A percentile compares a stretch with the other conserved stretches of the same genome.
These are phyloP conservation scores for Tiliqua scincoides DNA, from an alignment of 2,113 vertebrate species.

Conservation along the genomic window DNA sequence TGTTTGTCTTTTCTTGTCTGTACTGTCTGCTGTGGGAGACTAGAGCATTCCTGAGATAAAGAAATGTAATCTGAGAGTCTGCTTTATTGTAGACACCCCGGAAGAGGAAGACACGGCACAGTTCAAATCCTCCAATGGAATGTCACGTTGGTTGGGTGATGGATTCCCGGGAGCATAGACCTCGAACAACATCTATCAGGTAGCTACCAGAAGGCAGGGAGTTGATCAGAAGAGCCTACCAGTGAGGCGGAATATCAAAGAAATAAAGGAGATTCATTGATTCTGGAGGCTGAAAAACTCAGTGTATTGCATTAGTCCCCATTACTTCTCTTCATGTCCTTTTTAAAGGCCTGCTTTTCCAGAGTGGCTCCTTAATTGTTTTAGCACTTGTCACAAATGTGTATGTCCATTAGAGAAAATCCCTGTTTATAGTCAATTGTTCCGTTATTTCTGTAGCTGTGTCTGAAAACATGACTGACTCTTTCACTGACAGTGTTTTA, in stretches of 20 bases:
- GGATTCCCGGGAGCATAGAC: slow-evolving; percentile 96
- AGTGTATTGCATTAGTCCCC: not conserved
- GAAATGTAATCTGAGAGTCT: accelerated
- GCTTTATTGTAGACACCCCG: slow-evolving; percentile 86
- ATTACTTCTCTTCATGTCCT: not conserved
- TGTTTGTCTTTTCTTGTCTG: not conserved
- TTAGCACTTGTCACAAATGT: not conserved
- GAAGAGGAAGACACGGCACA: slow-evolving; percentile 98
- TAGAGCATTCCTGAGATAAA: too few relatives aligned
- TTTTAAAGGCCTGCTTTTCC: too few relatives aligned
- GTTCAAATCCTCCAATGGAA: slow-evolving; percentile 97
- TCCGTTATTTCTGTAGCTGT: not conserved
- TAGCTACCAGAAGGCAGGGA: slow-evolving; percentile 36
- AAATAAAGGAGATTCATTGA: too few relatives aligned
- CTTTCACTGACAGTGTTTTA: slow-evolving; percentile 3
- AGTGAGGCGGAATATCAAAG: not conserved
- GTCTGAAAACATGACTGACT: not conserved
- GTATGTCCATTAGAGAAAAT: not conserved
- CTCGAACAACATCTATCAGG: slow-evolving; percentile 95
- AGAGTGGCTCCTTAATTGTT: not conserved
- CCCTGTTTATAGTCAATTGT: not conserved
- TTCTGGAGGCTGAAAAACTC: not conserved
- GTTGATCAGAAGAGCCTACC: accelerated
- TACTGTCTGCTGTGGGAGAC: not conserved
- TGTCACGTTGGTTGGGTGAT: slow-evolving; percentile 99